Evolutionary conservation across 2,113 vertebrate species (phyloP).

Genomic region (Lamprotornis superbus): DNA sequence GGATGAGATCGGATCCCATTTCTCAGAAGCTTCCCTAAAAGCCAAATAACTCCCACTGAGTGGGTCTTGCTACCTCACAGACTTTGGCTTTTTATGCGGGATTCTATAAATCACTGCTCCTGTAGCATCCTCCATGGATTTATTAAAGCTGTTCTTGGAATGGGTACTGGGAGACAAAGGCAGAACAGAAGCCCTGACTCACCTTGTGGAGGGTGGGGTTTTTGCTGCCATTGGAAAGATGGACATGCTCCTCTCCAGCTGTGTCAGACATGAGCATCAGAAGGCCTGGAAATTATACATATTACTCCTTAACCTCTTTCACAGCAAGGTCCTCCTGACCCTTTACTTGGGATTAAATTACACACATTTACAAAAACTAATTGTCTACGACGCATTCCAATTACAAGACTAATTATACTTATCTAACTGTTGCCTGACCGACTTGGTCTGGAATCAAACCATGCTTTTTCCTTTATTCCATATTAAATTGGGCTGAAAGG

Average conservation of each 20-base stretch:
- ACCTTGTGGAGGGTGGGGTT: not conserved
- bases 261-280: not conserved
- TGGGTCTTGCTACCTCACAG: not conserved
- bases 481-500: not conserved
- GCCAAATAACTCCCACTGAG: not conserved
- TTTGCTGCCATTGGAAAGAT: not conserved
- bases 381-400: not conserved
- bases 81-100: not conserved
- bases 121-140: accelerated
- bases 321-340: slow-evolving; percentile 2
- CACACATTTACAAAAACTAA: not conserved
- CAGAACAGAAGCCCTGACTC: not conserved
- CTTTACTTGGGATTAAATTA: not conserved
- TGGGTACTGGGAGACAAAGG: not conserved
- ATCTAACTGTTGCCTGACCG: not conserved
- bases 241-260: not conserved
- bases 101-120: not conserved
- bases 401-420: slow-evolving; percentile 40
- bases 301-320: not conserved
- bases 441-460: not conserved
- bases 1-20: not conserved
- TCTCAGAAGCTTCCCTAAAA: not conserved
- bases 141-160: not conserved
- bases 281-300: not conserved
- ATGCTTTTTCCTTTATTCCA: not conserved